phyloP scores from a whole-genome alignment of 2,888 invertebrate species.

The Gastrophysa polygoni region DNA sequence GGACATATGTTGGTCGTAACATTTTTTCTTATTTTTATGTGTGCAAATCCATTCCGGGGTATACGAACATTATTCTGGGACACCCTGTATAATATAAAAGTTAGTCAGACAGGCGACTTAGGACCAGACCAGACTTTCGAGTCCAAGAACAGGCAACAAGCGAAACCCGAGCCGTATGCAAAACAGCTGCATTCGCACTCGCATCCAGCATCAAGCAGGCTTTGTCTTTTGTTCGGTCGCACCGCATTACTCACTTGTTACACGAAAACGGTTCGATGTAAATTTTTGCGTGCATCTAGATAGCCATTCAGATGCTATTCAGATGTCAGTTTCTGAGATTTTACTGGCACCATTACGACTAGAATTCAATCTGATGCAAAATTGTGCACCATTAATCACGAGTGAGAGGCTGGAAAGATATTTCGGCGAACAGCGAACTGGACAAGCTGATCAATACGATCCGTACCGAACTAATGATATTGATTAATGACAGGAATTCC shows the following conservation, averaged over 20 bases:
- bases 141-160: constrained; percentile 30
- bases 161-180: constrained; percentile 42
- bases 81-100: too few species aligned
- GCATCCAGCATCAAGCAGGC: constrained; percentile 24
- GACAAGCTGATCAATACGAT: not conserved
- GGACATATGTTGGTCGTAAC: too few species aligned
- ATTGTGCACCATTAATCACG: constrained; percentile 16
- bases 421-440: not conserved
- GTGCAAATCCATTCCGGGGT: too few species aligned
- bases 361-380: constrained; percentile 17
- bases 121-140: constrained; percentile 7
- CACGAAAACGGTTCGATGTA: constrained; percentile 19
- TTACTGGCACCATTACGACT: constrained; percentile 11
- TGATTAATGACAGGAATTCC: not conserved
- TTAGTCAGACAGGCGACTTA: not conserved
- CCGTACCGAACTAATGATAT: not conserved
- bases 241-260: constrained; percentile 36
- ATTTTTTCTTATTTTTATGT: too few species aligned
- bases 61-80: too few species aligned
- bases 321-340: constrained; percentile 19
- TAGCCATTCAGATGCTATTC: constrained; percentile 14
- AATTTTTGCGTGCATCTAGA: constrained; percentile 19
- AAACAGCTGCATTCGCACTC: constrained; percentile 41
- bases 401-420: not conserved
- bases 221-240: constrained; percentile 35